Base-by-base conservation (phyloP, 2,797 vertebrate species). In the Cichlasoma orientale region DNA sequence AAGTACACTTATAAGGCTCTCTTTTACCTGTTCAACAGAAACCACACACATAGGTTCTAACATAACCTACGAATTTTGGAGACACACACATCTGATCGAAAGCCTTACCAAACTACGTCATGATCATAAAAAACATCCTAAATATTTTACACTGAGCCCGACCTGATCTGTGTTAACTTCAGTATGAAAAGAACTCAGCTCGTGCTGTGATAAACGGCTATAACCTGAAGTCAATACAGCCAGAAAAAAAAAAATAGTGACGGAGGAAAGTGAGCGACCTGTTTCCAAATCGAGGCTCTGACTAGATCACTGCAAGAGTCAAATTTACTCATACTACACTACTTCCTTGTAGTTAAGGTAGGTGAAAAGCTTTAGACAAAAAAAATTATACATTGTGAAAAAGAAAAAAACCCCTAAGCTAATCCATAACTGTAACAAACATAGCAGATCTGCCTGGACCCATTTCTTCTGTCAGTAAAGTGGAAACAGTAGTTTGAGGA, bases 1-100 rank as follows among this genome's bases (percentile, higher is more conserved):
- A 91, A 89, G 86, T 86, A 93, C 87, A 90, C 82, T 88, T 87
- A 84, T 10, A 74, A 57, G 69, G 47, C 82, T 77, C 72, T 75
- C 66, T 72, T 78, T 79, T 25, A 80, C 68, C 71, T 54, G 75
- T 78, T 78, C 8, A 27, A 81, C 80, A 58, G 4, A 56, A 55
- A 74, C 29, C 76, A 61, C 75, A 52, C 66, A 83, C 54, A 56
- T 27, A 70, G 71, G 79, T 80, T 59, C 81, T 56, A 6, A 77
- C 27, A 38, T 79, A 79, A 83, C 77, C 70, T 78, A 81, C 29
- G 23, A 57, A 61, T 52, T 69, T 68, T 75, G 75, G 44, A 82
- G 44, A 87, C 61, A 56, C 31, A 74, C 87, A 74, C 9, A 79
- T 50, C 68, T 57, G 80, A 88, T 77, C 50, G 14, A 44, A 59